phyloP scores from a whole-genome alignment of 2,113 vertebrate species.

The Bungarus multicinctus region DNA sequence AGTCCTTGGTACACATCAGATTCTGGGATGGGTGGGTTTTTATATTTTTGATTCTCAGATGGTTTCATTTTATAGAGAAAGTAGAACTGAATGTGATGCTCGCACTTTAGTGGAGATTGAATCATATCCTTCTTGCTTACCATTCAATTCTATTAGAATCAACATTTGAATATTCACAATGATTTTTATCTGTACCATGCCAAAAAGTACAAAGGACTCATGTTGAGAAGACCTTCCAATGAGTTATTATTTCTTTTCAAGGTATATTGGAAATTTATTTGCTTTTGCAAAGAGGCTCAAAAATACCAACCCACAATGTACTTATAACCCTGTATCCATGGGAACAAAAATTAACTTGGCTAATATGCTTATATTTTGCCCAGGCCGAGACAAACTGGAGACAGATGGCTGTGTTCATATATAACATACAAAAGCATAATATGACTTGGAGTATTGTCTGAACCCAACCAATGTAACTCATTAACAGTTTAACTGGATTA shows the following conservation, averaged over 20 bases:
- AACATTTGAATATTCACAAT: constrained; percentile 28
- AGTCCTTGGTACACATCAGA: not conserved
- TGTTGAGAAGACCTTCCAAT: constrained; percentile 18
- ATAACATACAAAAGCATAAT: not conserved
- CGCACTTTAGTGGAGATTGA: constrained; percentile 23
- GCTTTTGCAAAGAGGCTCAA: constrained; percentile 7
- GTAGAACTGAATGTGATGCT: constrained; percentile 14
- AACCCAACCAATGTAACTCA: not conserved
- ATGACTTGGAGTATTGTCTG: not conserved
- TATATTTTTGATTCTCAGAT: not conserved
- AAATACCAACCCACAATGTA: not conserved
- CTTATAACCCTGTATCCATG: not conserved
- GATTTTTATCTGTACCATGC: not conserved
- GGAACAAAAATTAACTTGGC: not conserved
- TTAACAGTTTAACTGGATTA: not conserved
- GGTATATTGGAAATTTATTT: constrained; percentile 19
- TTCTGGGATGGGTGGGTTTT: not conserved
- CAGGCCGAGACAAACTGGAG: not conserved
- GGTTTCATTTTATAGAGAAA: not conserved
- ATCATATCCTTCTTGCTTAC: constrained; percentile 29
- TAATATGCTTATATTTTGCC: not conserved
- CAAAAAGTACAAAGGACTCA: not conserved
- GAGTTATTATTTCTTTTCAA: constrained; percentile 35
- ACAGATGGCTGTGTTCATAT: not conserved
- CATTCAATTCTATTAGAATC: not conserved